These are phyloP conservation scores for Pluvianellus socialis DNA, from an alignment of 2,113 vertebrate genomes.

Conservation along the genomic window DNA sequence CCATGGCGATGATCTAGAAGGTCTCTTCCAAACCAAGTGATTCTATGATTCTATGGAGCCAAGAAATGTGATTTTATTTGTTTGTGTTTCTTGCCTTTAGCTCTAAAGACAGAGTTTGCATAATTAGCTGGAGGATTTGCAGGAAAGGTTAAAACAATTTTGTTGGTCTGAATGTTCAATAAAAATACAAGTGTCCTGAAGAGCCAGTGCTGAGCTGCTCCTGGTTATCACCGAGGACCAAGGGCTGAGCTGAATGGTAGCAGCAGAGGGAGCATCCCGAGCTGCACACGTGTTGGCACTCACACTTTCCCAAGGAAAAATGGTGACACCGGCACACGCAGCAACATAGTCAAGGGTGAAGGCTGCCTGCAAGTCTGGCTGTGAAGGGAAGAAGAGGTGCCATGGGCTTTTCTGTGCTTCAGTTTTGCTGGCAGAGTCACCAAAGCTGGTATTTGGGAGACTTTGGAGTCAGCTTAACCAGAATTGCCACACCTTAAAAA, in stretches of 20 bases:
- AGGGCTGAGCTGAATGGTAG: neutral
- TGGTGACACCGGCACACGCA: fast-evolving
- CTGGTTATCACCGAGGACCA: too few species aligned
- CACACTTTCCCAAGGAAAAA: fast-evolving
- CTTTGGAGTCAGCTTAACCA: neutral
- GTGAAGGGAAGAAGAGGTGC: neutral
- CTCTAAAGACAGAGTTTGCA: neutral
- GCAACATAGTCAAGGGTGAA: neutral
- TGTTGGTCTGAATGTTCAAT: neutral
- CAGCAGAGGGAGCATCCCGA: neutral
- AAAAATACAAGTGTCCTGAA: neutral
- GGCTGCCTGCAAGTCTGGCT: neutral
- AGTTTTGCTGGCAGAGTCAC: neutral
- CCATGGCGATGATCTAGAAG: too few species aligned
- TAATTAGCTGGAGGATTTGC: neutral
- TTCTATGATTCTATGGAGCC: neutral
- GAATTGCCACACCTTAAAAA: neutral
- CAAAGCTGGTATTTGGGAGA: neutral
- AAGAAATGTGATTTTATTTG: neutral
- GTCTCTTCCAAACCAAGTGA: too few species aligned
- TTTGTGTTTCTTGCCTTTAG: neutral
- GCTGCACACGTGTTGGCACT: neutral
- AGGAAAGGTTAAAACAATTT: neutral
- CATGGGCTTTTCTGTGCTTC: neutral
- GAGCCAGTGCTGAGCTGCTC: neutral